These are phyloP conservation scores for Epistrophe eligans DNA, from an alignment of 2,888 invertebrate species.

Conservation along the genomic window DNA sequence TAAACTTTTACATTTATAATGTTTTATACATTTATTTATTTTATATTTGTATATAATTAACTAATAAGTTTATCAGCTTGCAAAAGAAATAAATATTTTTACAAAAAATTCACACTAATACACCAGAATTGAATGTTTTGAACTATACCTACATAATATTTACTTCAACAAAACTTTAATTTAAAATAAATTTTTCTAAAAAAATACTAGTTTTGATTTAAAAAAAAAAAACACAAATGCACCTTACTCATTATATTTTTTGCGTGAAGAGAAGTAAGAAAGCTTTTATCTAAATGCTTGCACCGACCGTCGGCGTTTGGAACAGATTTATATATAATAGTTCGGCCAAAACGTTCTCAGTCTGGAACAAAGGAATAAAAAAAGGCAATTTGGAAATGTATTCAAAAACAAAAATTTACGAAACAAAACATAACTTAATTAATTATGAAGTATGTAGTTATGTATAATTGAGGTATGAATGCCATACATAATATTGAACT, in stretches of 20 bases:
- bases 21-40: constrained; percentile 11
- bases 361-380: constrained; percentile 85
- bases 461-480: background rate
- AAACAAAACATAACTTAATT: background rate
- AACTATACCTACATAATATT: background rate
- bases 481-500: background rate
- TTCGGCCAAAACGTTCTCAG: constrained; percentile 91
- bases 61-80: background rate
- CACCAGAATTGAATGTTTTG: background rate
- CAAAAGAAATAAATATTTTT: background rate
- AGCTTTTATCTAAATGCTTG: constrained; percentile 53
- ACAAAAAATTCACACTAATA: constrained; percentile 4
- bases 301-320: constrained; percentile 48
- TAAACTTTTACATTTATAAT: constrained; percentile 40
- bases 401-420: constrained; percentile 16
- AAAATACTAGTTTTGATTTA: constrained; percentile 33
- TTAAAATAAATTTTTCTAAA: constrained; percentile 40
- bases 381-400: constrained; percentile 41
- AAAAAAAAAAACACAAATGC: constrained; percentile 57
- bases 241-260: constrained; percentile 61
- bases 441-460: background rate
- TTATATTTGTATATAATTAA: background rate
- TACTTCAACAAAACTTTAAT: constrained; percentile 24
- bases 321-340: constrained; percentile 84
- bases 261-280: constrained; percentile 48